These are phyloP conservation scores for Tromatobia lineatoria DNA, from an alignment of 2,888 invertebrate species.

Conservation along the genomic window DNA sequence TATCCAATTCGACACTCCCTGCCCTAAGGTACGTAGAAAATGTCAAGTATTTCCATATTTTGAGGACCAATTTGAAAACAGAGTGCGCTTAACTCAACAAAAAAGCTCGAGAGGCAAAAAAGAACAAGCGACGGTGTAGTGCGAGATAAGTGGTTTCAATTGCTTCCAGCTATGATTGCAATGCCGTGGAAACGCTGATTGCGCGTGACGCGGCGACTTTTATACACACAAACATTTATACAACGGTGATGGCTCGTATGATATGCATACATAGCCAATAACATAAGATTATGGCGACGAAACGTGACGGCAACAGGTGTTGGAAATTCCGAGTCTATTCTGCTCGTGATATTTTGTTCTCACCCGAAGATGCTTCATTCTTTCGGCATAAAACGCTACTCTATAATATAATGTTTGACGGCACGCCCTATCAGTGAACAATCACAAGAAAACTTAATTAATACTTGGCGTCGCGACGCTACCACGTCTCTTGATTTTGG, in stretches of 20 bases:
- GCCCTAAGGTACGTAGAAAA: background rate
- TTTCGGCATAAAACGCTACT: background rate
- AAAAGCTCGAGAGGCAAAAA: background rate
- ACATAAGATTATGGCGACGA: constrained; percentile 21
- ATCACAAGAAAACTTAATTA: constrained; percentile 1
- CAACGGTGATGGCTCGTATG: background rate
- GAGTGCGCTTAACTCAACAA: constrained; percentile 8
- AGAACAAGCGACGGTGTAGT: constrained; percentile 10
- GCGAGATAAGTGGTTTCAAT: constrained; percentile 27
- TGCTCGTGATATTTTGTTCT: background rate
- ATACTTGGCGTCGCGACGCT: too few relatives aligned
- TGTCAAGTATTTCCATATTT: background rate
- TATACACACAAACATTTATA: background rate
- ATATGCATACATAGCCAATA: background rate
- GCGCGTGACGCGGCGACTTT: constrained; percentile 19
- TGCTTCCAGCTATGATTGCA: constrained; percentile 34
- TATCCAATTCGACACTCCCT: background rate
- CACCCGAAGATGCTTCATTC: background rate
- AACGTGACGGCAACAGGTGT: background rate
- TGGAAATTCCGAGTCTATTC: constrained; percentile 51
- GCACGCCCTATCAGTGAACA: background rate
- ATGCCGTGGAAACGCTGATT: constrained; percentile 22
- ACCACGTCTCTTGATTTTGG: background rate
- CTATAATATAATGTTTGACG: background rate
- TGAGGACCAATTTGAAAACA: background rate